phyloP scores from a whole-genome alignment of 2,888 invertebrate species.

The Dicycla oo region DNA sequence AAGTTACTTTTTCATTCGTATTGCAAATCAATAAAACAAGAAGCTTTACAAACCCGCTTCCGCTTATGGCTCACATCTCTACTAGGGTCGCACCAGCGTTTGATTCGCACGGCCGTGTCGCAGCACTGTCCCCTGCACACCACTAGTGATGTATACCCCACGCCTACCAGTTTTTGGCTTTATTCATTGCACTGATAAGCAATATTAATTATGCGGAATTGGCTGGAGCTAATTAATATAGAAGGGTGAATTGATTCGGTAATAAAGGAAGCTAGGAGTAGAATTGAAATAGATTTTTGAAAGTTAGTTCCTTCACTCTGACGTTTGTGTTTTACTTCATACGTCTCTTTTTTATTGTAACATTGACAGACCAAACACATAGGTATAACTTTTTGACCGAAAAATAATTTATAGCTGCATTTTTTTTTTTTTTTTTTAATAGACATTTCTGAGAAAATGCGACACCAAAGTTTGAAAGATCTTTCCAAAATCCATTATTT shows the following conservation, averaged over 20 bases:
- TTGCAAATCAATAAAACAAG: too few species aligned
- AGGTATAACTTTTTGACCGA: neutral
- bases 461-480: neutral
- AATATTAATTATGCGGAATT: conserved; percentile 32
- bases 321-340: neutral
- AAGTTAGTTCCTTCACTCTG: neutral
- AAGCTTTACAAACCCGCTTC: conserved; percentile 29
- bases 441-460: neutral
- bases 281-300: neutral
- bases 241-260: neutral
- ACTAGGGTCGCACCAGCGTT: conserved; percentile 42
- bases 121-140: conserved; percentile 55
- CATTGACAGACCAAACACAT: neutral
- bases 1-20: too few species aligned
- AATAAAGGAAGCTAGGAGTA: neutral
- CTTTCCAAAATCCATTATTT: neutral
- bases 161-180: conserved; percentile 60
- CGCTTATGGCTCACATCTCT: neutral
- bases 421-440: too few species aligned
- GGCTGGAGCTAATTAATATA: conserved; percentile 31
- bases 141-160: conserved; percentile 54
- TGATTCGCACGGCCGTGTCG: conserved; percentile 59
- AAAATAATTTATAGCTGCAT: neutral
- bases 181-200: conserved; percentile 51
- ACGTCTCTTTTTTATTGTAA: neutral